Percentiles rank a stretch among this genome's conserved stretches.
Evolutionary conservation across 2,113 vertebrate species (phyloP).

Genomic region (Lanius ludovicianus): DNA sequence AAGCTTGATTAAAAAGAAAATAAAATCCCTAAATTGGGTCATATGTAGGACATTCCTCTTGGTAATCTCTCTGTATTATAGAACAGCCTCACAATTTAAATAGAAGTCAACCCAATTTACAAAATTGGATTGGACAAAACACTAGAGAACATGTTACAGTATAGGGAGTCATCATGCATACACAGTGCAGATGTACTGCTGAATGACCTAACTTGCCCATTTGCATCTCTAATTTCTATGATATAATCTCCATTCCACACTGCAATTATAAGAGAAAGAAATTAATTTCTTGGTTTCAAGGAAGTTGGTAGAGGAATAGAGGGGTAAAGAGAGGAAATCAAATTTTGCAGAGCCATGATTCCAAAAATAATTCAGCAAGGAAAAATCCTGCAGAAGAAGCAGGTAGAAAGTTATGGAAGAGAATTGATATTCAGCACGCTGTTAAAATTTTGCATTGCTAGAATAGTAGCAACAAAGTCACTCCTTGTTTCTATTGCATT

Average conservation of each 20-base stretch:
- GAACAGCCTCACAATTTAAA: slow-evolving; percentile 39
- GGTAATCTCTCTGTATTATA: slow-evolving; percentile 10
- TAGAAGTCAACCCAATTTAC: slow-evolving; percentile 50
- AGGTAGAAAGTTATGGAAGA: neutral
- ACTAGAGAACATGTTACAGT: slow-evolving; percentile 21
- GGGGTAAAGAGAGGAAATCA: neutral
- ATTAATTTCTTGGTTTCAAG: slow-evolving; percentile 41
- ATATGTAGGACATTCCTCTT: slow-evolving; percentile 39
- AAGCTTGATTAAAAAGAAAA: slow-evolving; percentile 32
- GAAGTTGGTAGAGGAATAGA: neutral
- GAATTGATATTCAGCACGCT: neutral
- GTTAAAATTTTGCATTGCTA: neutral
- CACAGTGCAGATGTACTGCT: neutral
- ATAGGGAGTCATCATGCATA: slow-evolving; percentile 2
- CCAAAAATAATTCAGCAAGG: slow-evolving; percentile 26
- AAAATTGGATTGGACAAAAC: slow-evolving; percentile 54
- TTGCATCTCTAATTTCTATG: slow-evolving; percentile 41
- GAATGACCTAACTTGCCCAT: slow-evolving; percentile 44
- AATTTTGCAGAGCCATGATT: slow-evolving; percentile 19
- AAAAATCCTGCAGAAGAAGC: neutral
- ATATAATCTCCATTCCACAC: slow-evolving; percentile 41
- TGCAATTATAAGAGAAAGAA: slow-evolving; percentile 37
- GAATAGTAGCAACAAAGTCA: neutral
- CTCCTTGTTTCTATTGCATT: neutral
- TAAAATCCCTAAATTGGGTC: neutral